Evolutionary conservation across 2,888 invertebrate genomes (phyloP).

Genomic region (Protophormia terraenovae): DNA sequence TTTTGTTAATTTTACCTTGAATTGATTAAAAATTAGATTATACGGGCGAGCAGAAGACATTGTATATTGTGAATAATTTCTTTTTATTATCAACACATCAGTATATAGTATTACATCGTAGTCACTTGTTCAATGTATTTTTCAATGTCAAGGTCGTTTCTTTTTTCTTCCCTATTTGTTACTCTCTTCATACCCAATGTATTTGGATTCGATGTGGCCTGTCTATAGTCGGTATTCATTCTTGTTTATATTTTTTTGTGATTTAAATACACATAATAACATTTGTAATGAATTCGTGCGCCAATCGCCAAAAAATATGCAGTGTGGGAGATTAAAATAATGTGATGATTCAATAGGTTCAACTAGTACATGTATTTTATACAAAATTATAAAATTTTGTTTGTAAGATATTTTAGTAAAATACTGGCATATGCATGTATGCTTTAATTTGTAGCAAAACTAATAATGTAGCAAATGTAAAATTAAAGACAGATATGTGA

Average conservation of each 20-base stretch:
- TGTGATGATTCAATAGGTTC: background rate
- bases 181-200: background rate
- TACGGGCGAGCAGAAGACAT: no score
- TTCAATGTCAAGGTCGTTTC: conserved; percentile 47
- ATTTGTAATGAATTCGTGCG: background rate
- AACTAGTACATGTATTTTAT: no score
- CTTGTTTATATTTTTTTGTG: background rate
- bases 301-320: background rate
- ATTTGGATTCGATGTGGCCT: background rate
- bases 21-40: background rate
- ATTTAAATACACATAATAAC: background rate
- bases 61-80: no score
- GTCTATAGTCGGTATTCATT: background rate
- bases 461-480: no score
- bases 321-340: background rate
- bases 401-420: no score
- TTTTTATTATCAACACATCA: background rate
- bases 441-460: no score
- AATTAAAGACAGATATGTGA: no score
- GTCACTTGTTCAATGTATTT: background rate
- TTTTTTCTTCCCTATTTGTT: conserved; percentile 3
- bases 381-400: no score
- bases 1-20: background rate
- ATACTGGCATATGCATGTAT: no score
- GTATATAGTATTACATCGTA: background rate